Evolutionary conservation across 2,113 vertebrate genomes (phyloP).

Genomic region (Mus musculus): GRCm39 chr6:38755501-38756000

Average conservation of each 20-base stretch:
- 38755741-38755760: constrained; percentile 63
- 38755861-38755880: constrained; percentile 42
- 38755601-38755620: constrained; percentile 80
- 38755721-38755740: not conserved
- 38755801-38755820: constrained; percentile 60
- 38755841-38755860: constrained; percentile 35
- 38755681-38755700: constrained; percentile 32
- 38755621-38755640: constrained; percentile 83
- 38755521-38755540: constrained; percentile 82
- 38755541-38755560: constrained; percentile 79
- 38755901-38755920: not conserved
- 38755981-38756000: constrained; percentile 25
- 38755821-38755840: constrained; percentile 37
- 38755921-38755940: not conserved
- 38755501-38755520: constrained; percentile 36
- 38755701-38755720: not conserved
- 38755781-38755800: constrained; percentile 20
- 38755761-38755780: constrained; percentile 32
- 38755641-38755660: constrained; percentile 67
- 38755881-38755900: not conserved
- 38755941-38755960: not conserved
- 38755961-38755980: constrained; percentile 35
- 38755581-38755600: constrained; percentile 81
- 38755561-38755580: constrained; percentile 71
- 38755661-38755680: constrained; percentile 29